A percentile compares a stretch with the other conserved stretches of the same genome.
Conservation (phyloP, 1,140 invertebrate genomes). For the Drosophila leontia region DNA sequence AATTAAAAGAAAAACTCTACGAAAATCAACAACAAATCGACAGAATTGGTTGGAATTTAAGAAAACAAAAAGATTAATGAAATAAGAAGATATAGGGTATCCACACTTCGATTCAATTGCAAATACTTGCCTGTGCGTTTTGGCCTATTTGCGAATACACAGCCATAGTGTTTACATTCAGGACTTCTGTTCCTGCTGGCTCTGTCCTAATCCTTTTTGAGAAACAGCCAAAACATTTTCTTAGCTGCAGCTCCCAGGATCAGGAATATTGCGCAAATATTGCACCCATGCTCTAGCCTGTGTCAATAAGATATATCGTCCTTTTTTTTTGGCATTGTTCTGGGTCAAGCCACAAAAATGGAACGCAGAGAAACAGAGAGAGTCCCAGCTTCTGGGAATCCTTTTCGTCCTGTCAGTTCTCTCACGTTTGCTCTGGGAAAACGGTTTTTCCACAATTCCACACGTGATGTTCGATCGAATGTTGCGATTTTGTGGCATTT, state of each 20-base stretch:
- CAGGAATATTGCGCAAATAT: conserved; percentile 76
- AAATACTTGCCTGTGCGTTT: not conserved
- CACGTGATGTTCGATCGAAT: conserved; percentile 71
- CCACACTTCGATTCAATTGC: not conserved
- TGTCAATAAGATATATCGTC: conserved; percentile 56
- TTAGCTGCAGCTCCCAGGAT: conserved; percentile 64
- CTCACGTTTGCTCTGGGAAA: conserved; percentile 71
- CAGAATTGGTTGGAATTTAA: too few relatives aligned
- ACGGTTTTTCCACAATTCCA: not conserved
- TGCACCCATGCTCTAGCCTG: conserved; percentile 40
- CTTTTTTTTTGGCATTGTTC: conserved; percentile 36
- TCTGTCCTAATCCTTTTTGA: conserved; percentile 65
- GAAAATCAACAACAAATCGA: too few relatives aligned
- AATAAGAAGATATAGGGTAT: too few relatives aligned
- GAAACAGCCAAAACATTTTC: conserved; percentile 73
- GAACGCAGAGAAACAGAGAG: conserved; percentile 26
- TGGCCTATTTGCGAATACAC: conserved; percentile 31
- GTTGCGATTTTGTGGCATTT: conserved; percentile 64
- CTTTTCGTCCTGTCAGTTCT: conserved; percentile 32
- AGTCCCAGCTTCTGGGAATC: conserved; percentile 67
- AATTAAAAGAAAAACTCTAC: too few relatives aligned
- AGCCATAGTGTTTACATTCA: conserved; percentile 45
- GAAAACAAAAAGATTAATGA: too few relatives aligned
- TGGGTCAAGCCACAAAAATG: conserved; percentile 74
- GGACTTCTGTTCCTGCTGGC: conserved; percentile 32